phyloP scores from a whole-genome alignment of 2,113 vertebrate species.

The Atrichornis clamosus region DNA sequence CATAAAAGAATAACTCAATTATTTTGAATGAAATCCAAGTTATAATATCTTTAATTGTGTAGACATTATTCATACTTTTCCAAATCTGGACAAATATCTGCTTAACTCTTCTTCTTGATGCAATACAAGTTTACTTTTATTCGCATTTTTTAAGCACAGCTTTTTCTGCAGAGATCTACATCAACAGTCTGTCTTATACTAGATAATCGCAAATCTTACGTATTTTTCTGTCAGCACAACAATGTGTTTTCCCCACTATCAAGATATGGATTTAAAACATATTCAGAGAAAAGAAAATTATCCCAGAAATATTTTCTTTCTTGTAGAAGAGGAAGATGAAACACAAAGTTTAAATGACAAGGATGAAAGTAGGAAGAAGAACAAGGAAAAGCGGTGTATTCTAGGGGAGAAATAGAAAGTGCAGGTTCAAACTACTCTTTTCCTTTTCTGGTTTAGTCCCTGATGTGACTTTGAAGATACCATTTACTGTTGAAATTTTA shows the following conservation, averaged over 20 bases:
- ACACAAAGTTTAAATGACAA: not conserved
- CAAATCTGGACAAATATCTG: not conserved
- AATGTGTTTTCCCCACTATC: not conserved
- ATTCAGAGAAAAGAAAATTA: not conserved
- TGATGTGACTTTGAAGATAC: not conserved
- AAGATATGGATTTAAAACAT: not conserved
- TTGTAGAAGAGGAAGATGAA: not conserved
- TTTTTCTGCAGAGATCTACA: not conserved
- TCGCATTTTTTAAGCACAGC: not conserved
- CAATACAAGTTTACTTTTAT: not conserved
- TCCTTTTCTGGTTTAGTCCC: not conserved
- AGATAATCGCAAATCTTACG: not conserved
- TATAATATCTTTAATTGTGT: not conserved
- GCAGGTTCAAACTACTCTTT: fast-evolving
- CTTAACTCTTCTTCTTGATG: not conserved
- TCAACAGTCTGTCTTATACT: not conserved
- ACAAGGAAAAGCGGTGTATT: not conserved
- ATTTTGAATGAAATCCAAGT: not conserved
- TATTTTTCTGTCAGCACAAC: not conserved
- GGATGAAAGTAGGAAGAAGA: not conserved
- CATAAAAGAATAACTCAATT: not conserved
- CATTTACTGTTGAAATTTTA: not conserved
- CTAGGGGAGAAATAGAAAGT: not conserved
- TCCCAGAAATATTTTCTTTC: not conserved
- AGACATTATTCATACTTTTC: not conserved